Conservation (phyloP, 2,888 invertebrate species). For the Myopa testacea region DNA sequence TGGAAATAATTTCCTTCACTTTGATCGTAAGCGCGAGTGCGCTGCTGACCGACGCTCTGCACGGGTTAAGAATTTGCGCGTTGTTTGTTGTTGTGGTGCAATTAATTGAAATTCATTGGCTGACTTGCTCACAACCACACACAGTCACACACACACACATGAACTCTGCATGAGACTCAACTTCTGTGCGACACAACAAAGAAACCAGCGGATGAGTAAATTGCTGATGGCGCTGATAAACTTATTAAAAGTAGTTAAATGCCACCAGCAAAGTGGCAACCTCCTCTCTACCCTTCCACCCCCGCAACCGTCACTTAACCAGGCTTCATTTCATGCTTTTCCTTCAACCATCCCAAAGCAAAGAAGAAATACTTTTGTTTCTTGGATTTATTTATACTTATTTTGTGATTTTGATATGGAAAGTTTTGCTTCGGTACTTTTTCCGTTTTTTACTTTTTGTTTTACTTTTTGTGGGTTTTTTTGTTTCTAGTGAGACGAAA, state of each 20-base stretch:
- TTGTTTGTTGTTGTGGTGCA: background rate
- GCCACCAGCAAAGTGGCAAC: slow-evolving; percentile 61
- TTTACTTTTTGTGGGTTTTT: background rate
- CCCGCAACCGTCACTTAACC: background rate
- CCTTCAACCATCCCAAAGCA: background rate
- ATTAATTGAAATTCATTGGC: slow-evolving; percentile 38
- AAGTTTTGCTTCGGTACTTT: slow-evolving; percentile 14
- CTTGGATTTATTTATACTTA: slow-evolving; percentile 8
- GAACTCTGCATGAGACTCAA: too few relatives aligned
- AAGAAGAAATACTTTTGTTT: background rate
- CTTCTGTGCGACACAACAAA: slow-evolving; percentile 11
- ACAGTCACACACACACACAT: background rate
- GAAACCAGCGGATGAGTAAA: slow-evolving; percentile 61
- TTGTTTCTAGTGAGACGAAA: background rate
- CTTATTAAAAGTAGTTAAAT: slow-evolving; percentile 65
- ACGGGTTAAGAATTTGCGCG: slow-evolving; percentile 12
- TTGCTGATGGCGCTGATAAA: slow-evolving; percentile 65
- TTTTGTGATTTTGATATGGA: slow-evolving; percentile 1
- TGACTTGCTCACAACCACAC: slow-evolving; percentile 13
- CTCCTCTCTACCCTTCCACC: slow-evolving; percentile 18
- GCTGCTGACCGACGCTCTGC: background rate
- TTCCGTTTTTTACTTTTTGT: slow-evolving; percentile 6
- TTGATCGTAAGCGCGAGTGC: slow-evolving; percentile 27
- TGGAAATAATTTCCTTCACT: slow-evolving; percentile 13
- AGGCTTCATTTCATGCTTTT: background rate